These are phyloP conservation scores for Glossosoma conforme DNA, from an alignment of 1,140 invertebrate genomes.

Conservation along the genomic window DNA sequence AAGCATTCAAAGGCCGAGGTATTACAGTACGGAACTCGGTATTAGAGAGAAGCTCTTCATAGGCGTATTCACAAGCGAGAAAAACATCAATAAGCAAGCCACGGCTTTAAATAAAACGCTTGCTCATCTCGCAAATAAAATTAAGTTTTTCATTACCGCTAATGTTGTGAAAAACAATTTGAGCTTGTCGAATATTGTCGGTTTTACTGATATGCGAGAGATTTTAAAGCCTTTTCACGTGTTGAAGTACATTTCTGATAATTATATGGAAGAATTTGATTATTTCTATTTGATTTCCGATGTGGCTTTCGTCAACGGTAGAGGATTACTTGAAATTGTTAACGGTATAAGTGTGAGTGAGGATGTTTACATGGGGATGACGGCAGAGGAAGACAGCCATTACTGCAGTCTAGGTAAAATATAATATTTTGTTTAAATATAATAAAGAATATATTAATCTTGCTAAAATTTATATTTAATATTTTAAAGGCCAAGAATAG, in stretches of 20 bases:
- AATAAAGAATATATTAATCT: no score
- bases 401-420: slow-evolving; percentile 64
- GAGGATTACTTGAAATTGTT: slow-evolving; percentile 62
- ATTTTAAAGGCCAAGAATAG: no score
- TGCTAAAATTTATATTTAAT: no score
- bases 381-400: slow-evolving; percentile 45
- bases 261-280: slow-evolving; percentile 83
- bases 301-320: slow-evolving; percentile 71
- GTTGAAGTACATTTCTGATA: slow-evolving; percentile 84
- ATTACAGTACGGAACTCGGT: slow-evolving; percentile 88
- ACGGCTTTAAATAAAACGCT: slow-evolving; percentile 77
- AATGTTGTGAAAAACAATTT: slow-evolving; percentile 59
- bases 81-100: slow-evolving; percentile 63
- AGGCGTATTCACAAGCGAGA: slow-evolving; percentile 70
- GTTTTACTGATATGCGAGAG: slow-evolving; percentile 71
- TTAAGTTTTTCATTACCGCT: slow-evolving; percentile 68
- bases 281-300: slow-evolving; percentile 86
- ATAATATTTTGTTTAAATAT: no score
- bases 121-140: slow-evolving; percentile 71
- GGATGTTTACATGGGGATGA: slow-evolving; percentile 72
- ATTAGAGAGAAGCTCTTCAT: slow-evolving; percentile 87
- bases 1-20: slow-evolving; percentile 71
- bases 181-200: slow-evolving; percentile 69
- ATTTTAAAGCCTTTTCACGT: slow-evolving; percentile 75
- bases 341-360: slow-evolving; percentile 75